phyloP scores from a whole-genome alignment of 1,140 invertebrate genomes.

The Mercenaria mercenaria region DNA sequence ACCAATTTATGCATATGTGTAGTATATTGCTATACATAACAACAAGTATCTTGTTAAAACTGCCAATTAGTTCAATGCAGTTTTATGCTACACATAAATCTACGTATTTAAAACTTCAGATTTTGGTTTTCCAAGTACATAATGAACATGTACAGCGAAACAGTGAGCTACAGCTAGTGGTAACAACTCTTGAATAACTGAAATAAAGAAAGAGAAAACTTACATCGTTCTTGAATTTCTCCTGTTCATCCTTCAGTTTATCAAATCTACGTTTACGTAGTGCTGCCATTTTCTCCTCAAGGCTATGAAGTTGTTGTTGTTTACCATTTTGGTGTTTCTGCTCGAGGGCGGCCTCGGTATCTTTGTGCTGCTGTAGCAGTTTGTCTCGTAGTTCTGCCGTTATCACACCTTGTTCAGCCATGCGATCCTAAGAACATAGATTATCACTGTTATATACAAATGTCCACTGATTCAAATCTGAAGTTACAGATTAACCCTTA shows the following conservation, averaged over 20 bases:
- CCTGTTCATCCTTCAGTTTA: slow-evolving; percentile 78
- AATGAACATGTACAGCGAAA: too few relatives aligned
- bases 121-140: too few relatives aligned
- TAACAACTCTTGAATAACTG: too few relatives aligned
- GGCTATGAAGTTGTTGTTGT: slow-evolving; percentile 73
- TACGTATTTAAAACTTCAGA: too few relatives aligned
- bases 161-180: too few relatives aligned
- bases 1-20: too few relatives aligned
- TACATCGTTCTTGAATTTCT: slow-evolving; percentile 81
- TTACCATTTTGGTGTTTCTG: slow-evolving; percentile 69
- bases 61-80: too few relatives aligned
- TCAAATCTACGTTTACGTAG: slow-evolving; percentile 71
- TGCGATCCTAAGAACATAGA: slow-evolving; percentile 71
- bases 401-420: slow-evolving; percentile 77
- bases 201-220: too few relatives aligned
- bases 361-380: slow-evolving; percentile 75
- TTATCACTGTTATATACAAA: background rate
- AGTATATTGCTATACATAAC: too few relatives aligned
- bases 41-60: too few relatives aligned
- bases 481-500: background rate
- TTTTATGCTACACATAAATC: too few relatives aligned
- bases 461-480: background rate
- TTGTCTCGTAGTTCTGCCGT: slow-evolving; percentile 72
- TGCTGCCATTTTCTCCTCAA: slow-evolving; percentile 75
- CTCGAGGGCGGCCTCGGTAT: slow-evolving; percentile 72